Conservation (phyloP, 2,797 vertebrate species). For the Silurus lanzhouensis region DNA sequence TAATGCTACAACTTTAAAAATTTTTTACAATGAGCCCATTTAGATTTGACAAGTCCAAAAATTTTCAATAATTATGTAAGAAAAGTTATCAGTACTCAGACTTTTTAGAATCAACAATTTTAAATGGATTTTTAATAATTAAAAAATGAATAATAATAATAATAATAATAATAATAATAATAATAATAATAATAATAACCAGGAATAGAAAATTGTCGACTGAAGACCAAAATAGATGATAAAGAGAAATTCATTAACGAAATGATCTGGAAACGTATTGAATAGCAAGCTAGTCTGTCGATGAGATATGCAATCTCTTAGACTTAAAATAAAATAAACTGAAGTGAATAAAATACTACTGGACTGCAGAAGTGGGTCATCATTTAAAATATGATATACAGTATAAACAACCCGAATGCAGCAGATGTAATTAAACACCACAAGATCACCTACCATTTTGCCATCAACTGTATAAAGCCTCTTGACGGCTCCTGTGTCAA, state of each 20-base stretch:
- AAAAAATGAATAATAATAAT: too few species aligned
- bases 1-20: not conserved
- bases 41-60: not conserved
- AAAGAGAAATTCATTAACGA: too few species aligned
- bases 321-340: not conserved
- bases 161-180: too few species aligned
- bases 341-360: not conserved
- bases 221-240: not conserved
- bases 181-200: not conserved
- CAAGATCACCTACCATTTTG: slow-evolving; percentile 84
- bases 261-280: not conserved
- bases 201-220: not conserved
- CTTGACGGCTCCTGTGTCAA: slow-evolving; percentile 93
- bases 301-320: not conserved
- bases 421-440: not conserved
- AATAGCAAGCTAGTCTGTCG: not conserved
- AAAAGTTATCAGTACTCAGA: not conserved
- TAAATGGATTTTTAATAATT: not conserved
- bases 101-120: not conserved
- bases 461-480: slow-evolving; percentile 93
- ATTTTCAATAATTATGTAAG: not conserved
- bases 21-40: not conserved
- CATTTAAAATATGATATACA: too few species aligned
- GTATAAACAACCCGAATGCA: not conserved
- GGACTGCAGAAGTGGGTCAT: too few species aligned